Evolutionary conservation across 1,140 invertebrate genomes (phyloP).

Genomic region (Cyclina sinensis): DNA sequence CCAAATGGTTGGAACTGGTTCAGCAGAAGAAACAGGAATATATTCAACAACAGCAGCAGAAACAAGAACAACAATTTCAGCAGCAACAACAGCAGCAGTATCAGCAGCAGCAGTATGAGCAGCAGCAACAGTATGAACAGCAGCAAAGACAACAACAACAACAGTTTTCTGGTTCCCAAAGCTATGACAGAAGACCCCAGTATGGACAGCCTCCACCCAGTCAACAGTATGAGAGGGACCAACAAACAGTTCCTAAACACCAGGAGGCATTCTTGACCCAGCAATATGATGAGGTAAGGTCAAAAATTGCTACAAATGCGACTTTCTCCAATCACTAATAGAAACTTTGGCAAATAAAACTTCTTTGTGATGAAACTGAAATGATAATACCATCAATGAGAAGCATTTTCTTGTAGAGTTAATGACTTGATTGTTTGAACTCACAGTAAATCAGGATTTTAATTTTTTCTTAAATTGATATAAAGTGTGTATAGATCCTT

Average conservation of each 20-base stretch:
- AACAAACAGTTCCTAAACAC: constrained; percentile 31
- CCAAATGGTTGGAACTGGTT: constrained; percentile 82
- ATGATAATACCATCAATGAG: too few relatives aligned
- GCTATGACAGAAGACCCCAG: neutral
- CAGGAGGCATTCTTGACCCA: constrained; percentile 46
- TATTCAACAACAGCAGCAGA: constrained; percentile 55
- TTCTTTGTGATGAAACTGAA: too few relatives aligned
- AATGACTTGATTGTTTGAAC: too few relatives aligned
- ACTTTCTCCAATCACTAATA: too few relatives aligned
- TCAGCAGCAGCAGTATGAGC: constrained; percentile 39
- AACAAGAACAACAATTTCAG: constrained; percentile 59
- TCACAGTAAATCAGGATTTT: too few relatives aligned
- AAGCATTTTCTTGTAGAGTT: too few relatives aligned
- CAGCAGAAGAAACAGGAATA: constrained; percentile 68
- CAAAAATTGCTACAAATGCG: too few relatives aligned
- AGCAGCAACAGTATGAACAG: constrained; percentile 51
- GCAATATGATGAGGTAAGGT: neutral
- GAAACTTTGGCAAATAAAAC: too few relatives aligned
- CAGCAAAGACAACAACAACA: constrained; percentile 61
- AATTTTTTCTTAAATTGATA: too few relatives aligned
- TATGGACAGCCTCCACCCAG: constrained; percentile 6
- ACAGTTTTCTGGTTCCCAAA: constrained; percentile 12
- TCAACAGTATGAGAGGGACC: neutral
- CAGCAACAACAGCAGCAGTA: constrained; percentile 30
- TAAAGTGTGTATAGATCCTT: too few relatives aligned